These are phyloP conservation scores for Psilopogon haemacephalus DNA, from an alignment of 2,113 vertebrate species.

Conservation along the genomic window DNA sequence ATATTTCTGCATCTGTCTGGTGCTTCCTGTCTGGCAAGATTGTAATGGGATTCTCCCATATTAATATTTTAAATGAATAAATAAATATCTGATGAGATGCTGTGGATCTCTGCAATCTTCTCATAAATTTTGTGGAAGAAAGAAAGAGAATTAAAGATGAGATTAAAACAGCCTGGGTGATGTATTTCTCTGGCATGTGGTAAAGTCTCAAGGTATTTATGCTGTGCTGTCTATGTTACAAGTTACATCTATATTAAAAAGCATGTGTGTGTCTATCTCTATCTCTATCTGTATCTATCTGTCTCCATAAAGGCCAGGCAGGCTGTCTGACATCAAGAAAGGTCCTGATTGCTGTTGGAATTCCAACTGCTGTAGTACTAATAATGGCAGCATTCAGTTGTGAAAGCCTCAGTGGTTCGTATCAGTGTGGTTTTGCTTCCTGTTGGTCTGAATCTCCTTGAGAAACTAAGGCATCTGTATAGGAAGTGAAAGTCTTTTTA, in stretches of 20 bases:
- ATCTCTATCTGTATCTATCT: background rate
- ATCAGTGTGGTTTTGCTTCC: background rate
- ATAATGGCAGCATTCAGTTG: background rate
- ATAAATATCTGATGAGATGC: slow-evolving; percentile 63
- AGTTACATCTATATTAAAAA: slow-evolving; percentile 45
- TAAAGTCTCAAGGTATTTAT: slow-evolving; percentile 29
- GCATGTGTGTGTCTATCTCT: background rate
- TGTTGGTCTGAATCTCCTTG: background rate
- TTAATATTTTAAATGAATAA: slow-evolving; percentile 67
- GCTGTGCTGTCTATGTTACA: background rate
- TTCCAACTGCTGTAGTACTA: background rate
- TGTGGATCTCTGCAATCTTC: slow-evolving; percentile 10
- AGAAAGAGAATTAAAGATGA: slow-evolving; percentile 67
- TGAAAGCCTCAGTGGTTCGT: background rate
- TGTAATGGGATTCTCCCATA: slow-evolving; percentile 48
- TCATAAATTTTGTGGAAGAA: slow-evolving; percentile 1
- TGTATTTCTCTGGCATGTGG: slow-evolving; percentile 7
- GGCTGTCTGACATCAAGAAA: background rate
- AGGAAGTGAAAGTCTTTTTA: background rate
- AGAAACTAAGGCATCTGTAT: background rate
- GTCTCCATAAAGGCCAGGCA: background rate
- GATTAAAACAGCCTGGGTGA: slow-evolving; percentile 55
- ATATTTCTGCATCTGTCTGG: background rate
- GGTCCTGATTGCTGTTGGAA: background rate
- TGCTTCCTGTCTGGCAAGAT: background rate